These are phyloP conservation scores for Agonopterix subpropinquella DNA, from an alignment of 2,888 invertebrate genomes.

Conservation along the genomic window DNA sequence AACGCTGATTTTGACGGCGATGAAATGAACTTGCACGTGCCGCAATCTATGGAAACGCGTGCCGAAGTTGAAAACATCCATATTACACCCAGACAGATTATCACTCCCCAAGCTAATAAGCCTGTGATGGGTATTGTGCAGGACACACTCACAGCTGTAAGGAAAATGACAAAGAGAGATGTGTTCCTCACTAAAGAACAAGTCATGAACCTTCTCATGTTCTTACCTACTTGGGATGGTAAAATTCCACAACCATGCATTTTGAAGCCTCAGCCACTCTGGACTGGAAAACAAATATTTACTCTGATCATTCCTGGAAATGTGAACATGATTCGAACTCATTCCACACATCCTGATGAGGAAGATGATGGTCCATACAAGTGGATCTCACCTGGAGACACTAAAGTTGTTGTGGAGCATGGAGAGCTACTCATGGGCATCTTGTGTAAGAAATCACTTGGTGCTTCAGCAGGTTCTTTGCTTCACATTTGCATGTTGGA, in stretches of 20 bases:
- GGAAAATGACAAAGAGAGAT: conserved; percentile 99
- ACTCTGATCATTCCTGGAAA: conserved; percentile 98
- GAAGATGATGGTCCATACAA: conserved; percentile 99
- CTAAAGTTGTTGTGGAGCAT: conserved; percentile 98
- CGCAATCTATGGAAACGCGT: conserved; percentile 98
- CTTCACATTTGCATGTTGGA: conserved; percentile 98
- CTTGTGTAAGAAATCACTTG: conserved; percentile 97
- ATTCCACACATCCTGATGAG: conserved; percentile 99
- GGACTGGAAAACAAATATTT: conserved; percentile 99
- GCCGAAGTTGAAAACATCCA: conserved; percentile 99
- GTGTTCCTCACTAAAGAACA: conserved; percentile 98
- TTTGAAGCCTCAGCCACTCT: conserved; percentile 95
- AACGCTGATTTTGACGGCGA: conserved; percentile 99
- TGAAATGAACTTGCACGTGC: conserved; percentile 99
- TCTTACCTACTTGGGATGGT: conserved; percentile 99
- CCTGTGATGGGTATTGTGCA: conserved; percentile 99
- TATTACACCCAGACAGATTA: conserved; percentile 97
- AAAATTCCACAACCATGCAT: conserved; percentile 99
- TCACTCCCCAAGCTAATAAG: conserved; percentile 99
- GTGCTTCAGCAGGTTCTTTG: conserved; percentile 97
- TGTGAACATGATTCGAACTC: conserved; percentile 98
- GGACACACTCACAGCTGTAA: conserved; percentile 97
- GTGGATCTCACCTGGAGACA: conserved; percentile 99
- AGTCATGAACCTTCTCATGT: conserved; percentile 99
- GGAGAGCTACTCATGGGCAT: conserved; percentile 99